A percentile compares a stretch with the other conserved stretches of the same genome.
These are phyloP conservation scores for Pachycephala philippinensis DNA, from an alignment of 2,113 vertebrate genomes.

Conservation along the genomic window DNA sequence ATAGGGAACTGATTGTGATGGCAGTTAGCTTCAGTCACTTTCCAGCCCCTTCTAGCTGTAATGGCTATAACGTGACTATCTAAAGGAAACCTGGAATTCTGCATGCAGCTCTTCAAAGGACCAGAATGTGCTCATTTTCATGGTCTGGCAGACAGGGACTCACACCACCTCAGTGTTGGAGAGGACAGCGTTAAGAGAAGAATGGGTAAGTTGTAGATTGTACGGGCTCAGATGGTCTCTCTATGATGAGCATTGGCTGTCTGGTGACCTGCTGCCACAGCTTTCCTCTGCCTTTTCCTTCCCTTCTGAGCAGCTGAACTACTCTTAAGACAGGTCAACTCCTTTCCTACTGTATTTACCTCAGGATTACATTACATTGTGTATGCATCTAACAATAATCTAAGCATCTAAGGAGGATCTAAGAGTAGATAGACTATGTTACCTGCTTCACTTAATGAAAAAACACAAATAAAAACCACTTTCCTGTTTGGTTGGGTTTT, in stretches of 20 bases:
- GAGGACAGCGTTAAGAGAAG: neutral
- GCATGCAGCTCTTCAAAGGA: neutral
- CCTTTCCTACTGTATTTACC: neutral
- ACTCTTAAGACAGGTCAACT: neutral
- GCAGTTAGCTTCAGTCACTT: neutral
- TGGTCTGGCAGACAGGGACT: neutral
- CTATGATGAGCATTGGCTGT: neutral
- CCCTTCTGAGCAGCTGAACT: neutral
- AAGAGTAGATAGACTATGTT: neutral
- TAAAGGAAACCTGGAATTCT: neutral
- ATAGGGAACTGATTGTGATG: neutral
- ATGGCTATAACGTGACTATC: neutral
- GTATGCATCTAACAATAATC: too few relatives aligned
- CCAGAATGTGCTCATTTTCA: neutral
- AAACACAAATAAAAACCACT: neutral
- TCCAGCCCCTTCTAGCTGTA: neutral
- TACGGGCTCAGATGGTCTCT: neutral
- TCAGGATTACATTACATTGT: neutral
- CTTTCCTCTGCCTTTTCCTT: neutral
- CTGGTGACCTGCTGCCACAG: neutral
- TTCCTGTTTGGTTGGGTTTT: neutral
- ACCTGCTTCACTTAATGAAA: neutral
- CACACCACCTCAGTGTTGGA: neutral
- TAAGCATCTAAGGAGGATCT: neutral
- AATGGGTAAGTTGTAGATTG: accelerated